Evolutionary conservation across 2,113 vertebrate genomes (phyloP).

Genomic region (Channa argus): DNA sequence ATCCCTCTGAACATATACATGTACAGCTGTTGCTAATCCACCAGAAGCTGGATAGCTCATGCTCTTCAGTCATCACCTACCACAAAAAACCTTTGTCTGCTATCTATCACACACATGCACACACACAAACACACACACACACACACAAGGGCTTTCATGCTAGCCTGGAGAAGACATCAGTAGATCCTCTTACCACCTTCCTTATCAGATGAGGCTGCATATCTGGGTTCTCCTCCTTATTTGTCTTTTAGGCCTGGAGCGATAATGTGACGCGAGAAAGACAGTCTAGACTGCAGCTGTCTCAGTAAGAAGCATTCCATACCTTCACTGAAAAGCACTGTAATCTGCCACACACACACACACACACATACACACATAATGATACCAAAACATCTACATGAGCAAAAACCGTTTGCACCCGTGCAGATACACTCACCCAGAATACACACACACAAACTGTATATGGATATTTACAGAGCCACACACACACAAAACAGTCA

Average conservation of each 20-base stretch:
- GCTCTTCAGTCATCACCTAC: constrained; percentile 43
- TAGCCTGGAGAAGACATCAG: constrained; percentile 61
- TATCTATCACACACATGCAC: constrained; percentile 20
- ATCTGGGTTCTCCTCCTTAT: constrained; percentile 63
- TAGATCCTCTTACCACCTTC: constrained; percentile 67
- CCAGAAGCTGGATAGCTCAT: background rate
- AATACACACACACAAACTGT: constrained; percentile 18
- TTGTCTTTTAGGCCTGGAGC: constrained; percentile 68
- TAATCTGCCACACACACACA: constrained; percentile 18
- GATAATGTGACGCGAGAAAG: constrained; percentile 64
- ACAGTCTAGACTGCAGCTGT: constrained; percentile 82
- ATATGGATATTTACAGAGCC: constrained; percentile 20
- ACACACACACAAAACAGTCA: constrained; percentile 50
- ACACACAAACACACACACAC: too few species aligned
- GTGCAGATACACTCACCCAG: background rate
- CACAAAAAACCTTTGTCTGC: constrained; percentile 22
- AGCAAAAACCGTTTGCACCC: too few species aligned
- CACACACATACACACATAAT: constrained; percentile 5
- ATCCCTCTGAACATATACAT: background rate
- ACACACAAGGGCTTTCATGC: constrained; percentile 51
- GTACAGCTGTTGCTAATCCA: background rate
- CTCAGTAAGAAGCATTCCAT: constrained; percentile 63
- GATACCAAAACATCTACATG: too few species aligned
- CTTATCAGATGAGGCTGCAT: constrained; percentile 73
- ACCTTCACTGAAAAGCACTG: constrained; percentile 45